These are phyloP conservation scores for Chrysaora quinquecirrha DNA, from an alignment of 30 jellyfish, hydroid and myxozoan species.

Conservation along the genomic window DNA sequence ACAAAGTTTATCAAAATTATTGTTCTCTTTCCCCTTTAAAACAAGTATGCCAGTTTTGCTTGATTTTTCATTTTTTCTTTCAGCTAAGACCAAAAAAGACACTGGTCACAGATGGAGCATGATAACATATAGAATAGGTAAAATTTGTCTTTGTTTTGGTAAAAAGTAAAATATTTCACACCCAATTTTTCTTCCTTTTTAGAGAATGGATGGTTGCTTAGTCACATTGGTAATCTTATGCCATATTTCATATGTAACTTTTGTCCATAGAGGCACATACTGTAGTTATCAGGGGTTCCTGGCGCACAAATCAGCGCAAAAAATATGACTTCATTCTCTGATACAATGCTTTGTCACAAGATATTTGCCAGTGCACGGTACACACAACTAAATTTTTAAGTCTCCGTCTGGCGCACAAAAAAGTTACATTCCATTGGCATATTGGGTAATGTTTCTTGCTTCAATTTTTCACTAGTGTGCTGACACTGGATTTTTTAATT, in stretches of 20 bases:
- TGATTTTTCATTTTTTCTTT: not conserved
- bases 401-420: no score
- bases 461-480: not conserved
- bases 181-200: not conserved
- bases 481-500: not conserved
- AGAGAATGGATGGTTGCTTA: not conserved
- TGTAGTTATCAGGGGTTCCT: no score
- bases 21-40: not conserved
- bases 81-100: conserved; percentile 2
- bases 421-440: no score
- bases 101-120: conserved; percentile 12
- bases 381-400: no score
- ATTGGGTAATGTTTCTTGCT: not conserved
- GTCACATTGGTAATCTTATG: conserved; percentile 1
- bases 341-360: no score
- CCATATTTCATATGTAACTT: not conserved
- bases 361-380: no score
- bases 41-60: conserved; percentile 1
- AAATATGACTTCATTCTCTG: no score
- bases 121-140: conserved; percentile 13
- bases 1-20: not conserved
- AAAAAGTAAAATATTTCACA: not conserved
- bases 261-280: not conserved
- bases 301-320: no score
- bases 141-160: not conserved